Evolutionary conservation across 2,113 vertebrate genomes (phyloP).

Genomic region (Phyllostomus hastatus): DNA sequence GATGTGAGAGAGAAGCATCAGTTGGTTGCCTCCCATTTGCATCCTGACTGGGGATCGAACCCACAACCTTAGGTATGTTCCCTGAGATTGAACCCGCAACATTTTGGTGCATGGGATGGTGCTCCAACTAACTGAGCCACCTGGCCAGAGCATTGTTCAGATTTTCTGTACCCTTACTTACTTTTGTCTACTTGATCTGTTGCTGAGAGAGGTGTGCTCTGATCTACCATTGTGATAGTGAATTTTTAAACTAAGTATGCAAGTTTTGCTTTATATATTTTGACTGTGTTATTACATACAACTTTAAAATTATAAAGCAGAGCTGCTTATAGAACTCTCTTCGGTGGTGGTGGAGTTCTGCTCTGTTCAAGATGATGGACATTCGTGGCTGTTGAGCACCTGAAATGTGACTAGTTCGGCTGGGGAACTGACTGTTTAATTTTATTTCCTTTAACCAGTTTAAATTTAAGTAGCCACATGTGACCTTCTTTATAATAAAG

Average conservation of each 20-base stretch:
- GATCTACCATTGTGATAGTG: not conserved
- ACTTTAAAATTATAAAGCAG: not conserved
- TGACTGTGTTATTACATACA: not conserved
- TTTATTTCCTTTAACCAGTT: slow-evolving; percentile 18
- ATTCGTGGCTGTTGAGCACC: not conserved
- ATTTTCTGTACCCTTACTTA: not conserved
- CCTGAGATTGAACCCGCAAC: too few relatives aligned
- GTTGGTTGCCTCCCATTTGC: too few relatives aligned
- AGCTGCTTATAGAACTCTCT: not conserved
- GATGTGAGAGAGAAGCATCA: too few relatives aligned
- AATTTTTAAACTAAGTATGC: not conserved
- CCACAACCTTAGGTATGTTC: too few relatives aligned
- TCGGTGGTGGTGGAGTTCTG: not conserved
- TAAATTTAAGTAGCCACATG: not conserved
- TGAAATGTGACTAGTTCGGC: not conserved
- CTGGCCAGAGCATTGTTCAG: not conserved
- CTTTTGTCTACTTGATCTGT: slow-evolving; percentile 12
- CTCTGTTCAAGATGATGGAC: not conserved
- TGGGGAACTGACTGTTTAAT: slow-evolving; percentile 1
- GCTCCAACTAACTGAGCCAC: too few relatives aligned
- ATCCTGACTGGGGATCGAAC: too few relatives aligned
- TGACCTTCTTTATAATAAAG: not conserved
- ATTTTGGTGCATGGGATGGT: too few relatives aligned
- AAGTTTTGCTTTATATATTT: not conserved
- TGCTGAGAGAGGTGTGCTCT: not conserved